Evolutionary conservation across 1,140 invertebrate species (phyloP).

Genomic region (Lepidurus couesii): DNA sequence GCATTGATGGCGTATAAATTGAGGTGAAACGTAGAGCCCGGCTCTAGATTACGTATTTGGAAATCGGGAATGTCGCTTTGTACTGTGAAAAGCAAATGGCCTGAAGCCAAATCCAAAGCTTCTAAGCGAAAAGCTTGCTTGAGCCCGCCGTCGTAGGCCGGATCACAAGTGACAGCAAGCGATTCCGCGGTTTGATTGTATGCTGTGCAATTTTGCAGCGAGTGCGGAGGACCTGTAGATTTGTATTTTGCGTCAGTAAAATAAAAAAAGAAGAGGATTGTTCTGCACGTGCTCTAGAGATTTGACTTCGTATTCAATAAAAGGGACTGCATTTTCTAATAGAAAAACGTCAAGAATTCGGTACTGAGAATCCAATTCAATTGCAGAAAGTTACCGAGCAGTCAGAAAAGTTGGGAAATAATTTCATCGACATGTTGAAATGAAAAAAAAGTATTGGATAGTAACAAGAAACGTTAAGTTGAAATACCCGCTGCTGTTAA

Average conservation of each 20-base stretch:
- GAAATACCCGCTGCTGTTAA: conserved; percentile 69
- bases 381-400: neutral
- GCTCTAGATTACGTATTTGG: conserved; percentile 62
- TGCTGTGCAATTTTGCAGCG: conserved; percentile 41
- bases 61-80: conserved; percentile 48
- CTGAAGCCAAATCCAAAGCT: conserved; percentile 38
- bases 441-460: neutral
- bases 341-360: neutral
- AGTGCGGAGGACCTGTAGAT: conserved; percentile 40
- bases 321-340: neutral
- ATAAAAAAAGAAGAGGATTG: neutral
- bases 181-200: conserved; percentile 42
- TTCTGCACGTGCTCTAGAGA: neutral
- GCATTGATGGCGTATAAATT: conserved; percentile 70
- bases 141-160: conserved; percentile 42
- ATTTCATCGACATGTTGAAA: neutral
- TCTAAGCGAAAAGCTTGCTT: conserved; percentile 41
- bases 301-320: neutral
- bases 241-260: conserved; percentile 3
- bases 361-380: no score
- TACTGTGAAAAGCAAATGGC: conserved; percentile 29
- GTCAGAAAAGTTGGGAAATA: neutral
- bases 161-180: conserved; percentile 39
- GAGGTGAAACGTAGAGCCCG: conserved; percentile 66
- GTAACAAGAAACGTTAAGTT: neutral